phyloP scores from a whole-genome alignment of 1,140 invertebrate genomes.

The Temnothorax curvispinosus region DNA sequence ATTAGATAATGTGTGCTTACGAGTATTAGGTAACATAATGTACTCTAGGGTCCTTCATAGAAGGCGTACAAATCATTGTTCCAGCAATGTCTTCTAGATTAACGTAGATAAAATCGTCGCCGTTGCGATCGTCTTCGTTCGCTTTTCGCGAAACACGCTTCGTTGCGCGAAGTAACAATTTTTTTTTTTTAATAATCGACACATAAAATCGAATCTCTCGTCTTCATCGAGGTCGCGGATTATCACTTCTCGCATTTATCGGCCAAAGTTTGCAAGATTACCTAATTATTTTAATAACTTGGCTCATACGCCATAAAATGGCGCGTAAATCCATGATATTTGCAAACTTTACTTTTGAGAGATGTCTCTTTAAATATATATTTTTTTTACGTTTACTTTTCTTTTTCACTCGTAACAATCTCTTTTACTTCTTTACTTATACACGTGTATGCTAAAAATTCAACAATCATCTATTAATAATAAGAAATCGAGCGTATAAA shows the following conservation, averaged over 20 bases:
- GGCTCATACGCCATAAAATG: constrained; percentile 43
- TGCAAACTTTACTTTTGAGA: constrained; percentile 38
- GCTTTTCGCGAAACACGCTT: constrained; percentile 44
- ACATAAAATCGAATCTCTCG: constrained; percentile 68
- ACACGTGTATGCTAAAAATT: constrained; percentile 46
- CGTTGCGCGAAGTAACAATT: constrained; percentile 48
- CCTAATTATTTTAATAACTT: constrained; percentile 25
- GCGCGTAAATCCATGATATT: constrained; percentile 24
- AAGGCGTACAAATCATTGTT: constrained; percentile 85
- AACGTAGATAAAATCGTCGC: constrained; percentile 83
- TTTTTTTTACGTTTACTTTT: constrained; percentile 36
- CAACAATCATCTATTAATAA: constrained; percentile 45
- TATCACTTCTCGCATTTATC: constrained; percentile 35
- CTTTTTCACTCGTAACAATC: constrained; percentile 31
- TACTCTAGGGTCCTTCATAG: constrained; percentile 84
- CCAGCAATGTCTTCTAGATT: constrained; percentile 84
- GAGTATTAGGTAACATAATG: constrained; percentile 84
- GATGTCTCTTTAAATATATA: constrained; percentile 9
- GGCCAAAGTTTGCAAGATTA: constrained; percentile 34
- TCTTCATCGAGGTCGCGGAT: constrained; percentile 7
- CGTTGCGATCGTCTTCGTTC: constrained; percentile 74
- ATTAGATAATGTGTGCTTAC: constrained; percentile 84
- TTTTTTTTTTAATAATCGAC: constrained; percentile 33
- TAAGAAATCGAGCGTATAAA: constrained; percentile 50
- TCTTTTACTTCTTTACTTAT: constrained; percentile 16